phyloP scores from a whole-genome alignment of 2,113 vertebrate species.

The Heloderma charlesbogerti region DNA sequence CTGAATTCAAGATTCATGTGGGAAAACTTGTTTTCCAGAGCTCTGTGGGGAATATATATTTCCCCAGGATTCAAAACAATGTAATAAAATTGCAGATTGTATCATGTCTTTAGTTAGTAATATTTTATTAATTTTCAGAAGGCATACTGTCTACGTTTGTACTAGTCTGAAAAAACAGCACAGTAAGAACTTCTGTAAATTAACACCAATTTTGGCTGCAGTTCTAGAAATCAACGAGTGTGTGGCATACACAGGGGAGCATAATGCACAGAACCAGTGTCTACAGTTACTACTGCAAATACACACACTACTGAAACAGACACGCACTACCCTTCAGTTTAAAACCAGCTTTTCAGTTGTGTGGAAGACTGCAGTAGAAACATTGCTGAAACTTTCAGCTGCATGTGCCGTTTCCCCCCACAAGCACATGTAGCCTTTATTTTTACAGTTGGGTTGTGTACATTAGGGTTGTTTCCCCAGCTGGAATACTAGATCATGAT shows the following conservation, averaged over 20 bases:
- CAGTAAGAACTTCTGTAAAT: not conserved
- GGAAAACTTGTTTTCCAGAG: not conserved
- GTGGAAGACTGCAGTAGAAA: not conserved
- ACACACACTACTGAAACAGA: not conserved
- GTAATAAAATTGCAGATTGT: not conserved
- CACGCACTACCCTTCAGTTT: not conserved
- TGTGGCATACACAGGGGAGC: not conserved
- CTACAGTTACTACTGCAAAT: not conserved
- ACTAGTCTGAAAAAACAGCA: not conserved
- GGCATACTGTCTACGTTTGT: not conserved
- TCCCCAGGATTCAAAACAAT: not conserved
- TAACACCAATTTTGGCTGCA: not conserved
- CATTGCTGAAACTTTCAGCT: not conserved
- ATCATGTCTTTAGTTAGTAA: not conserved
- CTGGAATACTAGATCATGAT: not conserved
- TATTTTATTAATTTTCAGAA: not conserved
- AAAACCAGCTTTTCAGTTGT: not conserved
- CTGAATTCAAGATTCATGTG: not conserved
- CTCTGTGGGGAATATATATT: not conserved
- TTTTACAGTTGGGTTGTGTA: not conserved
- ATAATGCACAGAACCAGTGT: not conserved
- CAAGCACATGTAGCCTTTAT: not conserved
- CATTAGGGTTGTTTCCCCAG: conserved; percentile 6
- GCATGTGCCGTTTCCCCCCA: not conserved
- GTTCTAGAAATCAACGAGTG: not conserved